Evolutionary conservation across 2,797 vertebrate genomes (phyloP).

Genomic region (Eulemur coronatus): DNA sequence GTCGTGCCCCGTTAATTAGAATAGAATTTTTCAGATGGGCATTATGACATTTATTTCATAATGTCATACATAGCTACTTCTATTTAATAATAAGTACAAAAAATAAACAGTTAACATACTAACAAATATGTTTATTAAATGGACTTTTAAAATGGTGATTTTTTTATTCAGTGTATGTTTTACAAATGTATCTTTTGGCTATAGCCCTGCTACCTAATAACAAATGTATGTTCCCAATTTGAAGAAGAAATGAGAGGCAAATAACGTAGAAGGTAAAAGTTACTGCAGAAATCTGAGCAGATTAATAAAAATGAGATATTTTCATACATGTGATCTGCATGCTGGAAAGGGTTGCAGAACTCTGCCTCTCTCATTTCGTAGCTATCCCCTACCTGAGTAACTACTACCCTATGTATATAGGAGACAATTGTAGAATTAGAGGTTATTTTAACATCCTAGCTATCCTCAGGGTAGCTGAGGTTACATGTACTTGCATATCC

Average conservation of each 20-base stretch:
- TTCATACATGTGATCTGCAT: background rate
- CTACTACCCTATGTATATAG: background rate
- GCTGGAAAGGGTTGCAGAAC: background rate
- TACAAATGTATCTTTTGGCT: background rate
- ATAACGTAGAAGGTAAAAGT: background rate
- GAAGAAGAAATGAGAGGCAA: background rate
- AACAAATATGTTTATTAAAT: background rate
- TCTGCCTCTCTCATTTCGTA: background rate
- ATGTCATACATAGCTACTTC: background rate
- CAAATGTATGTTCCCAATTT: background rate
- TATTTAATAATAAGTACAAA: background rate
- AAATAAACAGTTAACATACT: background rate
- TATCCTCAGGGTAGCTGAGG: background rate
- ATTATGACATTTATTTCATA: background rate
- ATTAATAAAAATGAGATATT: background rate
- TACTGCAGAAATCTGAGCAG: background rate
- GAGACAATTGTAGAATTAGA: constrained; percentile 12
- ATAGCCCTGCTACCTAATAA: background rate
- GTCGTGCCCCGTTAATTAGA: background rate
- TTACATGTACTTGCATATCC: background rate
- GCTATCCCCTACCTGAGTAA: background rate
- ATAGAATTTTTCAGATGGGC: background rate
- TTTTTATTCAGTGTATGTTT: background rate
- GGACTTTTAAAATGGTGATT: background rate
- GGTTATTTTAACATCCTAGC: background rate